phyloP scores from a whole-genome alignment of 1,140 invertebrate species.

The Micrasema minimum region DNA sequence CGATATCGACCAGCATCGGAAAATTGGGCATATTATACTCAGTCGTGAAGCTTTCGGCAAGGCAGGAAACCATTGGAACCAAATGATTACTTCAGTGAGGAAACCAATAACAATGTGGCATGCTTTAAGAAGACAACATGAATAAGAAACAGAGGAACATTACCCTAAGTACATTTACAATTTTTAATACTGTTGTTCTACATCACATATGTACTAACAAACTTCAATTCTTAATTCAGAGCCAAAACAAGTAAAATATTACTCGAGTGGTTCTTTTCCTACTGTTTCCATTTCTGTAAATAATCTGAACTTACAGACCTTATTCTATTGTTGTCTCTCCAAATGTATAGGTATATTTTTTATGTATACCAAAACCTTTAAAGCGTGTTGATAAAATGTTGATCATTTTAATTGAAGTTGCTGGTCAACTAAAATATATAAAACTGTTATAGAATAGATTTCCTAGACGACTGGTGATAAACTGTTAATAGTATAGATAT shows the following conservation, averaged over 20 bases:
- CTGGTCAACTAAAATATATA: slow-evolving; percentile 41
- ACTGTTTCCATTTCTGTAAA: slow-evolving; percentile 18
- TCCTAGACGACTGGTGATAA: slow-evolving; percentile 37
- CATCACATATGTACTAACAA: no score
- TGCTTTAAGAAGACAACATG: slow-evolving; percentile 67
- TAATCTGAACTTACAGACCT: not conserved
- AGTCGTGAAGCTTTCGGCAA: slow-evolving; percentile 75
- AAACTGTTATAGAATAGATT: slow-evolving; percentile 34
- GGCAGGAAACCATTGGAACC: slow-evolving; percentile 82
- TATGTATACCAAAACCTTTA: slow-evolving; percentile 8
- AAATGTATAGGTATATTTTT: slow-evolving; percentile 29
- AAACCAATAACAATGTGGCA: slow-evolving; percentile 90
- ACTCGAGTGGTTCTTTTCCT: not conserved
- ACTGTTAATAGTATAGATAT: slow-evolving; percentile 11
- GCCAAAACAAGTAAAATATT: no score
- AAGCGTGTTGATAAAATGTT: slow-evolving; percentile 32
- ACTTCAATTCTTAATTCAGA: no score
- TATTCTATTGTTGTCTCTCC: slow-evolving; percentile 8
- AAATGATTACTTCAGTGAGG: slow-evolving; percentile 83
- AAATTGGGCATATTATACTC: slow-evolving; percentile 79
- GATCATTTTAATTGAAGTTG: slow-evolving; percentile 40
- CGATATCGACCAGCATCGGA: slow-evolving; percentile 61
- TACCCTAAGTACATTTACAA: no score
- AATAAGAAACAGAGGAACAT: not conserved
- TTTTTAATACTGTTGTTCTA: no score